Evolutionary conservation across 2,113 vertebrate species (phyloP), one percentile per base, ranked within the genome.

Genomic region (Actenoides lindsayi): DNA sequence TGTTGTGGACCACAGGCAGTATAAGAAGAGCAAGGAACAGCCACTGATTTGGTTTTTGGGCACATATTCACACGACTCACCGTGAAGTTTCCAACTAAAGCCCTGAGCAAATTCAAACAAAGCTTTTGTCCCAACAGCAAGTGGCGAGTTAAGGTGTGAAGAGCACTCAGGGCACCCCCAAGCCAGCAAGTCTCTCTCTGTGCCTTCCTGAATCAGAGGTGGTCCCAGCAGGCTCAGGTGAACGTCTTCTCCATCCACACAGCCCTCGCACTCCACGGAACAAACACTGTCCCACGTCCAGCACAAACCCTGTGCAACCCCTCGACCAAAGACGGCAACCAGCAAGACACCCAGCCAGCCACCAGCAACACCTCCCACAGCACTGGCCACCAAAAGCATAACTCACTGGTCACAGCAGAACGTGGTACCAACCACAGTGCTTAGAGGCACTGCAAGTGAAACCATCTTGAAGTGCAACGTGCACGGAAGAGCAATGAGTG

Each of bases 381-480:
- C 39, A 5, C 1, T 4, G 0, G 13, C 37, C 15, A 59, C 31
- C n/a, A 42, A 35, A 69, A 51, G 50, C 54, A 30, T 13, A 41
- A 41, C 41, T 37, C 9, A 5, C 18, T 16, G 33, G 30, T 37
- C 35, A 5, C 21, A 6, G 37, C 3, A 28, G 4, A 51, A 39
- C 2, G 1, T 17, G 14, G 28, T 46, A 42, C 16, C 30, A 54
- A 46, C 10, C 30, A 9, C 18, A 21, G 46, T 2, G 24, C 46
- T 54, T 23, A 25, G 31, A 68, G 75, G 42, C 46, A 46, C n/a
- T 7, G 25, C 31, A 18, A 50, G 35, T 6, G 16, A 65, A 73
- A 51, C 20, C 1, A 0, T 6, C 56, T 53, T 28, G 8, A 62
- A 48, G 30, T 4, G 23, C n/a, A 59, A 25, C 0, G 2, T 6